Conservation (phyloP, 2,888 invertebrate genomes). For the Platynereis dumerilii region DNA sequence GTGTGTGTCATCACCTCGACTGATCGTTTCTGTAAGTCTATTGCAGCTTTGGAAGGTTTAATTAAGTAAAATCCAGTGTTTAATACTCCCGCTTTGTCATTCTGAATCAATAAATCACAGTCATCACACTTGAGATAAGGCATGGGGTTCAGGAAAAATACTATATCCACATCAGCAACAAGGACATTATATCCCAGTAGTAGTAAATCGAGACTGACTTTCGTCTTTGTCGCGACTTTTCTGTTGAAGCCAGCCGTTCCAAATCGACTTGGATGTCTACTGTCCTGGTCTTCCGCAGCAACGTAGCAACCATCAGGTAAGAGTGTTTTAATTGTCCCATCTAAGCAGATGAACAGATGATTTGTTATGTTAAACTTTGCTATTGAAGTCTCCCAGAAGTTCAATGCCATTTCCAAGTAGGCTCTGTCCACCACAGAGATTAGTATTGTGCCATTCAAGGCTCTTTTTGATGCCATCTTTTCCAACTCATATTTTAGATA, state of each 20-base stretch:
- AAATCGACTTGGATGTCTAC: background rate
- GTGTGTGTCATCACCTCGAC: too few relatives aligned
- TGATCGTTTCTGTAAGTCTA: too few relatives aligned
- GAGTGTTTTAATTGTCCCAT: background rate
- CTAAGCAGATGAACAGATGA: background rate
- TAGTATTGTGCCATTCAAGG: too few relatives aligned
- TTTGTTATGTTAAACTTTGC: background rate
- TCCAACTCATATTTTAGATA: too few relatives aligned
- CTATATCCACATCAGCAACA: conserved; percentile 9
- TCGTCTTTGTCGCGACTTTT: background rate
- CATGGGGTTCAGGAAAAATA: conserved; percentile 5
- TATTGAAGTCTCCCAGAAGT: background rate
- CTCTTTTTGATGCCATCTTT: too few relatives aligned
- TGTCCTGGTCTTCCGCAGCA: background rate
- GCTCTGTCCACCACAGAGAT: background rate
- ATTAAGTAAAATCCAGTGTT: conserved; percentile 6
- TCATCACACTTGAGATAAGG: background rate
- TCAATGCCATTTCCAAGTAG: conserved; percentile 6
- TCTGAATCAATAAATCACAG: background rate
- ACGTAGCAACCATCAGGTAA: background rate
- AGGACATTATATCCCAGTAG: background rate
- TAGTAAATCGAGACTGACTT: background rate
- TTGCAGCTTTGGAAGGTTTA: background rate
- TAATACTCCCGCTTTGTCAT: background rate
- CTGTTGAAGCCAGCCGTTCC: background rate